Evolutionary conservation across 2,888 invertebrate species (phyloP).

Genomic region (Frankliniella fusca): DNA sequence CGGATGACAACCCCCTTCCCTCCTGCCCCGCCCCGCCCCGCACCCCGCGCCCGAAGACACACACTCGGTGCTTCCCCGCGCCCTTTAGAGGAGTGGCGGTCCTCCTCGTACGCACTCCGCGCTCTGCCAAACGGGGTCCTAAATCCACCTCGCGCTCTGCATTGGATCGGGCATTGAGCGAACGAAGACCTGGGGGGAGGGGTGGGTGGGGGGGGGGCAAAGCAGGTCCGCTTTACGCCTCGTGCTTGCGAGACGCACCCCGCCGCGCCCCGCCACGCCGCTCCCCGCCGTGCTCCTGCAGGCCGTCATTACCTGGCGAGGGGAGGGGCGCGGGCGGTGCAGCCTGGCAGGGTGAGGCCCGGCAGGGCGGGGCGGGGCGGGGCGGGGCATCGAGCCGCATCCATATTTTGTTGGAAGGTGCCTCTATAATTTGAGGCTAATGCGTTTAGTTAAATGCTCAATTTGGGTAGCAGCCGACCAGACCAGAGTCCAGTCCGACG

Average conservation of each 20-base stretch:
- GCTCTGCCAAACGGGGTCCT: too few species aligned
- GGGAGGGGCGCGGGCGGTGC: not conserved
- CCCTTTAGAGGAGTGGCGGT: too few species aligned
- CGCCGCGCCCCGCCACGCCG: not conserved
- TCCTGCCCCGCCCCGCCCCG: not conserved
- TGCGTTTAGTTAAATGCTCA: slow-evolving; percentile 26
- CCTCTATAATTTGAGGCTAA: slow-evolving; percentile 26
- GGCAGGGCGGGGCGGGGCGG: not conserved
- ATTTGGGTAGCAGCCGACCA: slow-evolving; percentile 23
- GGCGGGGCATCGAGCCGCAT: not conserved
- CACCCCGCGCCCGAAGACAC: not conserved
- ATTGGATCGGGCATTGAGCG: too few species aligned
- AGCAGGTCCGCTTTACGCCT: too few species aligned
- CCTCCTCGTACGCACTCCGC: too few species aligned
- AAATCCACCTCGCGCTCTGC: too few species aligned
- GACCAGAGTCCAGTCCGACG: not conserved
- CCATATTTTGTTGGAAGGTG: slow-evolving; percentile 24
- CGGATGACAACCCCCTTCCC: not conserved
- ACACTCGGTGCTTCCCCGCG: too few species aligned
- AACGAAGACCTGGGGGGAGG: too few species aligned
- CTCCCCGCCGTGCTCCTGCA: not conserved
- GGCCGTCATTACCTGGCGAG: not conserved
- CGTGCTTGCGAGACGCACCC: too few species aligned
- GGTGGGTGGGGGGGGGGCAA: too few species aligned
- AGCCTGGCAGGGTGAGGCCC: not conserved